These are phyloP conservation scores for Heteromurus nitidus DNA, from an alignment of 2,888 invertebrate species.

Conservation along the genomic window DNA sequence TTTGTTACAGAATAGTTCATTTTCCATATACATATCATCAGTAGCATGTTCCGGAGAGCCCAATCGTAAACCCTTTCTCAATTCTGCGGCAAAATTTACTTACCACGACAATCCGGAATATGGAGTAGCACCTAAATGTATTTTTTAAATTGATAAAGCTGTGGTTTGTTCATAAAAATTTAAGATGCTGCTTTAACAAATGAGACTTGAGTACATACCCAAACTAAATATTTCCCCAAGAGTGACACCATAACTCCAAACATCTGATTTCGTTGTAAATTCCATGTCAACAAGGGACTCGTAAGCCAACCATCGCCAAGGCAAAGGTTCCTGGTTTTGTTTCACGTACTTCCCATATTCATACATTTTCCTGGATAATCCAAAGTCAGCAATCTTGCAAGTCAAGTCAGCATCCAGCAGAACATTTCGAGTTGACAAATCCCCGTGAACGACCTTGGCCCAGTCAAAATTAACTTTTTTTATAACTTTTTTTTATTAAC, in stretches of 20 bases:
- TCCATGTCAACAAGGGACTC: neutral
- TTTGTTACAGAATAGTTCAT: neutral
- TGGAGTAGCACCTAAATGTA: neutral
- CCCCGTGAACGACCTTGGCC: conserved; percentile 12
- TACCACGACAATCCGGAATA: neutral
- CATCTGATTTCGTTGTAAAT: neutral
- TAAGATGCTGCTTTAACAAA: neutral
- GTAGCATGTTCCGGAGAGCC: neutral
- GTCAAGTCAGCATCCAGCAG: neutral
- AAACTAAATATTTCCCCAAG: conserved; percentile 4
- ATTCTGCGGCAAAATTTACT: neutral
- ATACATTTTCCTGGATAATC: neutral
- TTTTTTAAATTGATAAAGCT: neutral
- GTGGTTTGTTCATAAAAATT: neutral
- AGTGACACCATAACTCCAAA: neutral
- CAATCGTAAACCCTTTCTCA: neutral
- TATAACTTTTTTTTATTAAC: too few species aligned
- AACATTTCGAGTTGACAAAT: conserved; percentile 1
- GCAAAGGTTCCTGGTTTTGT: neutral
- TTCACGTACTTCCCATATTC: neutral
- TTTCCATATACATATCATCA: neutral
- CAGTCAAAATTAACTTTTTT: too few species aligned
- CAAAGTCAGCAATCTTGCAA: conserved; percentile 3
- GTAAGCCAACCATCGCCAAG: conserved; percentile 3
- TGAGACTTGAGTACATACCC: neutral